A percentile compares a stretch with the other conserved stretches of the same genome.
Conservation (phyloP, 2,797 vertebrate genomes). For the Sciaenops ocellatus region DNA sequence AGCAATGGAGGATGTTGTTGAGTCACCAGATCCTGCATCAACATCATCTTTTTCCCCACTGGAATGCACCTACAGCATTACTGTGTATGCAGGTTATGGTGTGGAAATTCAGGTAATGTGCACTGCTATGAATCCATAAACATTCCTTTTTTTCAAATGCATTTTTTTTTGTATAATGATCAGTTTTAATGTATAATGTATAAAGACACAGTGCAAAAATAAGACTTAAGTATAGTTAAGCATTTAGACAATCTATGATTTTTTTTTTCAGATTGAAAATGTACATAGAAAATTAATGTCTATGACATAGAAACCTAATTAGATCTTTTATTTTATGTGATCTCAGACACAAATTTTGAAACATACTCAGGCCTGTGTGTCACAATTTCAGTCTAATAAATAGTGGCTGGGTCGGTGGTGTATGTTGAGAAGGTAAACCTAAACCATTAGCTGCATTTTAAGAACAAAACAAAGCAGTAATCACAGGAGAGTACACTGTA, state of each 20-base stretch:
- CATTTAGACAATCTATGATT: too few species aligned
- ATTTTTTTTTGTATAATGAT: slow-evolving; percentile 4
- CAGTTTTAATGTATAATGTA: neutral
- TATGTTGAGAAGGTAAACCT: neutral
- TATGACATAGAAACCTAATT: neutral
- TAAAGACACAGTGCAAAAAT: neutral
- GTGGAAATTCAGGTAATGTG: slow-evolving; percentile 91
- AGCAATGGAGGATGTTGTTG: slow-evolving; percentile 90
- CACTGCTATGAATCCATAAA: neutral
- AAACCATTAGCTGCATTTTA: neutral
- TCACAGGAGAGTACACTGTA: neutral
- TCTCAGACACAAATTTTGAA: neutral
- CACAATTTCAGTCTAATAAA: neutral
- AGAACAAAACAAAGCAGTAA: neutral
- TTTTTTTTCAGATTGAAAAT: neutral
- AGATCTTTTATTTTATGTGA: neutral
- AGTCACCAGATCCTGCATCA: slow-evolving; percentile 88
- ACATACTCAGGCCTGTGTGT: neutral
- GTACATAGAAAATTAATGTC: neutral
- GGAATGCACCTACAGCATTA: slow-evolving; percentile 94
- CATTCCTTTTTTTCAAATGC: neutral
- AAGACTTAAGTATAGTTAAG: neutral
- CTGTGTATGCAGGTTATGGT: slow-evolving; percentile 92
- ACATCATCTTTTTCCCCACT: slow-evolving; percentile 86
- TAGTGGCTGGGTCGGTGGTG: neutral